Conservation (phyloP, 1,140 invertebrate species). For the Eurosta solidaginis region DNA sequence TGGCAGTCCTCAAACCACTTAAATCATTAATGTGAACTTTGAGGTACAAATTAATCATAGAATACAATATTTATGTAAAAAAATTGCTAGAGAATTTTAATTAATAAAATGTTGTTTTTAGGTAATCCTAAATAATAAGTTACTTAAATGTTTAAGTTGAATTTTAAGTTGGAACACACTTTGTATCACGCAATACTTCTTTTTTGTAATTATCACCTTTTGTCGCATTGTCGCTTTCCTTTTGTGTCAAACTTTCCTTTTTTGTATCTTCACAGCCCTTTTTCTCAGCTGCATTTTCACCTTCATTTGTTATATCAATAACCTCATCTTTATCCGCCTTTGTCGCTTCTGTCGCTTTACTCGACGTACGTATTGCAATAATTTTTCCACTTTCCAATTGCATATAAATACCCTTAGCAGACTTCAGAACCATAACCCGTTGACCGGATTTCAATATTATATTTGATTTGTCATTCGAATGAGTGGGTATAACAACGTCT, state of each 20-base stretch:
- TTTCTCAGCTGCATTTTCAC: neutral
- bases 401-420: conserved; percentile 94
- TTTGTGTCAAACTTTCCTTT: neutral
- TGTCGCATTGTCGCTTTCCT: neutral
- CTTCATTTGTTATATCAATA: conserved; percentile 54
- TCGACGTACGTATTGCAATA: conserved; percentile 76
- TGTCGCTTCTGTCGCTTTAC: conserved; percentile 43
- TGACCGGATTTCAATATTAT: conserved; percentile 90
- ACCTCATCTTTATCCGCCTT: conserved; percentile 49
- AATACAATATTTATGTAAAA: too few species aligned
- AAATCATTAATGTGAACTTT: too few species aligned
- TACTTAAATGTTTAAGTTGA: neutral
- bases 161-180: too few species aligned
- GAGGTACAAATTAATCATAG: too few species aligned
- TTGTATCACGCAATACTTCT: too few species aligned
- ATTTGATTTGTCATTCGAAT: conserved; percentile 81
- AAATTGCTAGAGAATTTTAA: too few species aligned
- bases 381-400: conserved; percentile 94
- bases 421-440: conserved; percentile 91
- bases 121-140: neutral
- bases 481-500: conserved; percentile 93
- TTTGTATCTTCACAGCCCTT: conserved; percentile 31
- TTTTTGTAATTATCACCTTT: neutral
- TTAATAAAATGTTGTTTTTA: too few species aligned
- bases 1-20: too few species aligned